Conservation (phyloP, 2,113 vertebrate species). For the Calidris pugnax region DNA sequence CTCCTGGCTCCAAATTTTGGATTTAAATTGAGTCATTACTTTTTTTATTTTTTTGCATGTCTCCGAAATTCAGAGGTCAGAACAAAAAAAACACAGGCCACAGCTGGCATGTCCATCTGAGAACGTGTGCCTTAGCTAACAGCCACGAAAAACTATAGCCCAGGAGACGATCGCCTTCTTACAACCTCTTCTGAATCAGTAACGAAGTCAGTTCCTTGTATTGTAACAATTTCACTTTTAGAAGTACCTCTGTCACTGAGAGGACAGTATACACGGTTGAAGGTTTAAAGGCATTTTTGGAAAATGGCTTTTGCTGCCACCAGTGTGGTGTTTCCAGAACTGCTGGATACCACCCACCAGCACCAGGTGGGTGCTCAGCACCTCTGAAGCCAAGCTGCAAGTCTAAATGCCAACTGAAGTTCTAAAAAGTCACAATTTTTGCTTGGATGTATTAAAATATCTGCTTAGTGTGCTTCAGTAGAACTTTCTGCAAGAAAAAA, state of each 20-base stretch:
- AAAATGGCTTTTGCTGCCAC: neutral
- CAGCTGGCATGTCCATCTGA: neutral
- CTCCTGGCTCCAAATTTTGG: neutral
- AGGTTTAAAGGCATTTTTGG: neutral
- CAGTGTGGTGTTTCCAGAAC: neutral
- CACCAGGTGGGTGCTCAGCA: neutral
- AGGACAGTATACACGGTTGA: neutral
- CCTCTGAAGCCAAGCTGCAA: neutral
- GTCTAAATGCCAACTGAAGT: neutral
- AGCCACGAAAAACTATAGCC: neutral
- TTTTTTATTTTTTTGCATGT: neutral
- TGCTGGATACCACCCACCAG: neutral
- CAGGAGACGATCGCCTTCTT: neutral
- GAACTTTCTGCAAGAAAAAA: neutral
- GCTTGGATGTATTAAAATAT: neutral
- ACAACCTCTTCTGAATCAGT: neutral
- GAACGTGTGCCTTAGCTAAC: neutral
- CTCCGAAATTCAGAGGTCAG: neutral
- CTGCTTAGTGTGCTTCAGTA: neutral
- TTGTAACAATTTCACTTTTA: neutral
- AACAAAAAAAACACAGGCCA: neutral
- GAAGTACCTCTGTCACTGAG: neutral
- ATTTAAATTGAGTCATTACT: neutral
- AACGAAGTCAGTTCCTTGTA: neutral
- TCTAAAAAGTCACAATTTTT: neutral